phyloP scores from a whole-genome alignment of 2,113 vertebrate genomes.

The Tursiops truncatus region DNA sequence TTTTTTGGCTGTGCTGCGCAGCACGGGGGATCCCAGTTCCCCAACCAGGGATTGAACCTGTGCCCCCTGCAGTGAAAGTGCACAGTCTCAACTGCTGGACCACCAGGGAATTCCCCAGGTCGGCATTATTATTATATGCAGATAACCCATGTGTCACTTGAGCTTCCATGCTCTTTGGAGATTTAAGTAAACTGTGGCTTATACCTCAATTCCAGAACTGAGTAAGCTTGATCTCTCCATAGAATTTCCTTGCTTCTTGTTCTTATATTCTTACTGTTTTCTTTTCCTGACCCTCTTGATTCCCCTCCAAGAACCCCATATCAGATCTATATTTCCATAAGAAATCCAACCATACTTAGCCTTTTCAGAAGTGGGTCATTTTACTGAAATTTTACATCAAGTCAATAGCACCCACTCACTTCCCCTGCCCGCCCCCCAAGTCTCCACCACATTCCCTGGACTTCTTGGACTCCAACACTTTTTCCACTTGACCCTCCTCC shows the following conservation, averaged over 20 bases:
- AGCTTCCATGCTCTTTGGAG: not conserved
- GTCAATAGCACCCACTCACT: not conserved
- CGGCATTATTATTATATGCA: not conserved
- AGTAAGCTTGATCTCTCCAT: not conserved
- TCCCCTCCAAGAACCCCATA: not conserved
- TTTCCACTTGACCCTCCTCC: not conserved
- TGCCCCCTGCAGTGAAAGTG: too few species aligned
- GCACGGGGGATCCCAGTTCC: too few species aligned
- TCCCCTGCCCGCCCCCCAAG: fast-evolving
- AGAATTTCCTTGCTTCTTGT: not conserved
- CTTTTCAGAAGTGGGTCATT: not conserved
- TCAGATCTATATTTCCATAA: not conserved
- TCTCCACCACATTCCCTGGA: not conserved
- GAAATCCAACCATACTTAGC: not conserved
- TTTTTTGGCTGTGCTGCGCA: fast-evolving
- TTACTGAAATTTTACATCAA: not conserved
- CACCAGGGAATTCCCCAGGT: too few species aligned
- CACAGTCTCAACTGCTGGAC: too few species aligned
- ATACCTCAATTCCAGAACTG: not conserved
- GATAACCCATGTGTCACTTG: not conserved
- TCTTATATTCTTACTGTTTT: not conserved
- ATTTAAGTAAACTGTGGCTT: not conserved
- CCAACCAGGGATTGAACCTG: too few species aligned
- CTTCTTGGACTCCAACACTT: not conserved
- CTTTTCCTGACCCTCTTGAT: not conserved